Evolutionary conservation across 2,797 vertebrate genomes (phyloP), one percentile per base, ranked within the genome.

Genomic region (Amblyopsis hoosieri): DNA sequence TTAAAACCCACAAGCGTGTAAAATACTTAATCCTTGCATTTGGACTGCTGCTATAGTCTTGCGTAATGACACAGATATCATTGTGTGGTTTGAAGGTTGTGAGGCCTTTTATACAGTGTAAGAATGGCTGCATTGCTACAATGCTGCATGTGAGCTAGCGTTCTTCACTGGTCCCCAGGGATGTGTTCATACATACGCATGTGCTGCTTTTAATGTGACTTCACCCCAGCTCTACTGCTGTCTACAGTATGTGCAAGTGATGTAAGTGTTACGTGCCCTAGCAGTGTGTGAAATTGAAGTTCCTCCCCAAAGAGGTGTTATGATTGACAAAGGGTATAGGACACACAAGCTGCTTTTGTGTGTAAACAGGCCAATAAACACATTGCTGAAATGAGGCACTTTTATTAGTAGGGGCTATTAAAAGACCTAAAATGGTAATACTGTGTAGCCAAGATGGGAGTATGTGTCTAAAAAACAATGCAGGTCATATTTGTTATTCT

Each of bases 271-370:
- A 69, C 52, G 58, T 74, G 74, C 82, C 76, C 76, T 75, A 86
- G 79, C 83, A 74, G 81, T 90, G 85, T 88, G 86, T 90, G 87
- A 90, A 91, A 91, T 91, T 90, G 81, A 88, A 89, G 87, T 83
- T 76, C 66, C 76, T 54, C 70, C 75, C 74, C 51, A 66, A 71
- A 69, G 81, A 84, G 66, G 63, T 67, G 76, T 64, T 13, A 11
- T 81, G 78, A 84, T 74, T 87, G 84, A 88, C 73, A 66, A 51
- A 71, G 67, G 60, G 14, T 54, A 70, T 46, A 76, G 66, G 58
- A 50, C 64, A 66, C 51, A 81, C n/a, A 59, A 59, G 56, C 64
- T 74, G 61, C 71, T 49, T 48, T 64, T 46, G 50, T 2, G 11
- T 42, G 37, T 42, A 42, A 42, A 42, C 37, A 42, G 37, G 13